Evolutionary conservation across 1,140 invertebrate species (phyloP), one percentile per base, ranked within the genome.

Genomic region (Helicoverpa armigera): DNA sequence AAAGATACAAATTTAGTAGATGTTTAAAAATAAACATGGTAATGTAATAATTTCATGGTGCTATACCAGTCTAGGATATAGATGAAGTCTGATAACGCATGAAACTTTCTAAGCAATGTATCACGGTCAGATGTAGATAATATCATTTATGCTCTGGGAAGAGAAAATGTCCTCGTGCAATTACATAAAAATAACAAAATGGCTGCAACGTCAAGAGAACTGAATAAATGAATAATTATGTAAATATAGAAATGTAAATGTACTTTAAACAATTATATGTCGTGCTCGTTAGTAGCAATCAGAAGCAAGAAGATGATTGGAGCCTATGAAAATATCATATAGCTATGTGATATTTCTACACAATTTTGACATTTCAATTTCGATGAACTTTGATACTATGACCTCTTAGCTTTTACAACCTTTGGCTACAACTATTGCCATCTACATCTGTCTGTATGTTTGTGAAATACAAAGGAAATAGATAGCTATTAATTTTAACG

Each of bases 71-170:
- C n/a, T 14, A 72, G 69, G 50, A 53, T 69, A 50, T 31, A 29
- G 69, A 72, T 75, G 72, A 2, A 48, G 31, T 53, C 2, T 58
- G 54, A 56, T 48, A 31, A 48, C 31, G 48, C 12, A n/a, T 74
- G 51, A 14, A 43, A 35, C 53, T 72, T 72, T 72, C 69, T 72
- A 72, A 48, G 13, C 13, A 72, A 58, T 73, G 70, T 73, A 43
- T 73, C 13, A 43, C 53, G 51, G 53, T 16, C 9, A 58, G 29
- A 58, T 73, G 29, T 35, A 58, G 63, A 16, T 43, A 48, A 67
- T 13, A 35, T 58, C 31, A 58, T 7, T 73, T 35, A 58, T 18
- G 10, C 23, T 43, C 35, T 48, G 63, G 31, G 61, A 65, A 14
- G 35, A 65, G 13, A 65, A 65, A 65, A 9, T 65, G 3, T 63